Percentiles rank a stretch among this genome's conserved stretches.
These are phyloP conservation scores for Danio choprae DNA, from an alignment of 2,797 vertebrate genomes.

Conservation along the genomic window DNA sequence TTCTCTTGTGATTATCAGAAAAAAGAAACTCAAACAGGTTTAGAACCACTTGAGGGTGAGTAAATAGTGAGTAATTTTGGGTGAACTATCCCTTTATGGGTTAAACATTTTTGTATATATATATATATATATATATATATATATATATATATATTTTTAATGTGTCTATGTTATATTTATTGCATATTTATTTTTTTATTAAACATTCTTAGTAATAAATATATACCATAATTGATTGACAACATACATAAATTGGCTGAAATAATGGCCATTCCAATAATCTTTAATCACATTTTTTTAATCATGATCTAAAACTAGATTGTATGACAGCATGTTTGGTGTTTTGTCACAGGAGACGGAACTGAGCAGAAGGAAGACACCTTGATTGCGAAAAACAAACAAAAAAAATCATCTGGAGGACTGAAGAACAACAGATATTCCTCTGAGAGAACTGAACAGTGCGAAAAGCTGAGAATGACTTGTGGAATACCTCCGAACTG, in stretches of 20 bases:
- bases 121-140: too few species aligned
- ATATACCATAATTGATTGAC: too few species aligned
- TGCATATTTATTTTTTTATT: too few species aligned
- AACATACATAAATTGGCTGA: too few species aligned
- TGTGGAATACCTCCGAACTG: conserved; percentile 27
- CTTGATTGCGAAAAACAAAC: not conserved
- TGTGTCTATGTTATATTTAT: not conserved
- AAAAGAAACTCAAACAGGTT: too few species aligned
- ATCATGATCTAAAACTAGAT: not conserved
- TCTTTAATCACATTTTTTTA: not conserved
- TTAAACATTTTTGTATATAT: not conserved
- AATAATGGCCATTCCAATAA: too few species aligned
- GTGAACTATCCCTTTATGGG: not conserved
- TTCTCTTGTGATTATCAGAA: too few species aligned
- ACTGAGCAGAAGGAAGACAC: conserved; percentile 14
- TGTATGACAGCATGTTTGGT: not conserved
- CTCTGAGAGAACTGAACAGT: not conserved
- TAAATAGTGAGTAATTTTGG: too few species aligned
- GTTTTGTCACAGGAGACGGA: conserved; percentile 40
- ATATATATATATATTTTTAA: not conserved
- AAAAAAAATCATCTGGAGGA: not conserved
- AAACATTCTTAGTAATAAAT: too few species aligned
- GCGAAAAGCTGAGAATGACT: conserved; percentile 34
- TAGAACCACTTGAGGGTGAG: too few species aligned
- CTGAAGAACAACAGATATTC: conserved; percentile 12